Conservation (phyloP, 2,888 invertebrate genomes). For the Coronaproctus castanopsis region DNA sequence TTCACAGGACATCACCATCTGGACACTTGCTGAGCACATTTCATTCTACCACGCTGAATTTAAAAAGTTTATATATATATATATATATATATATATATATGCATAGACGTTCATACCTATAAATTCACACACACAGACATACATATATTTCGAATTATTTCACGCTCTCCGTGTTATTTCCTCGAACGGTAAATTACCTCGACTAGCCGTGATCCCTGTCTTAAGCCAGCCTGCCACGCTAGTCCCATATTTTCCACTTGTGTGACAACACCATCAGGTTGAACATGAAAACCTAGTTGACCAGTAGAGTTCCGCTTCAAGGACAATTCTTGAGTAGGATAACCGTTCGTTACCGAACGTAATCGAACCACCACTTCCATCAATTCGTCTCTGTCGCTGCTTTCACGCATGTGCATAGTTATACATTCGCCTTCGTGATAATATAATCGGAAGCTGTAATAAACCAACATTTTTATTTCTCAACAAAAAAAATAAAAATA, state of each 20-base stretch:
- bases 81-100: too few species aligned
- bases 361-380: slow-evolving; percentile 62
- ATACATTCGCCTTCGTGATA: slow-evolving; percentile 89
- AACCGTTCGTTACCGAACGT: slow-evolving; percentile 54
- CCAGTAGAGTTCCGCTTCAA: slow-evolving; percentile 60
- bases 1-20: too few species aligned
- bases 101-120: too few species aligned
- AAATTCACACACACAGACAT: too few species aligned
- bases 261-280: slow-evolving; percentile 81
- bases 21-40: too few species aligned
- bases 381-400: slow-evolving; percentile 43
- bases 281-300: slow-evolving; percentile 70
- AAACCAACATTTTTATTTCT: slow-evolving; percentile 4
- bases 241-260: slow-evolving; percentile 59
- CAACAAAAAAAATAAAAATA: not conserved
- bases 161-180: too few species aligned
- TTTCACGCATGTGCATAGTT: slow-evolving; percentile 52
- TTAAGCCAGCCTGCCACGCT: slow-evolving; percentile 63
- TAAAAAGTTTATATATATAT: too few species aligned
- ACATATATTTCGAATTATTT: too few species aligned
- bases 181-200: too few species aligned
- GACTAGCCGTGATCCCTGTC: slow-evolving; percentile 72
- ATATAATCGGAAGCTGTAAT: slow-evolving; percentile 49
- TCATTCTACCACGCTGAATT: too few species aligned
- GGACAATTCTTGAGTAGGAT: slow-evolving; percentile 56